Percentiles rank a stretch among this genome's conserved stretches.
These are phyloP conservation scores for Salmo trutta DNA, from an alignment of 2,797 vertebrate genomes.

Conservation along the genomic window DNA sequence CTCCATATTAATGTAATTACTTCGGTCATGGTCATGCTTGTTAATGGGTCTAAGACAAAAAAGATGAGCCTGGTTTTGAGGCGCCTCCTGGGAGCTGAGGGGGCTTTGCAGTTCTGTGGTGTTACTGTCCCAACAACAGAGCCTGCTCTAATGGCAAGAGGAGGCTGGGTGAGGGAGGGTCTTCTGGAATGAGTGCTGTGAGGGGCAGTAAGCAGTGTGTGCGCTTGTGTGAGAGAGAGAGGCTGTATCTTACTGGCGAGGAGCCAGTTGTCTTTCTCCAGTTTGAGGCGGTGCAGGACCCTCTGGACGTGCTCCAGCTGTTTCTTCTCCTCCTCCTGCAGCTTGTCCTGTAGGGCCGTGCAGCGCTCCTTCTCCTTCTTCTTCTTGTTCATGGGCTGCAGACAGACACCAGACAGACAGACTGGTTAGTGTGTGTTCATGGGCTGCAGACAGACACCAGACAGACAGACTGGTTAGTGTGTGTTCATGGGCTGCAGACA, in stretches of 20 bases:
- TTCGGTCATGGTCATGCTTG: neutral
- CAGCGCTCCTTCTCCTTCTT: slow-evolving; percentile 99
- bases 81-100: neutral
- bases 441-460: too few relatives aligned
- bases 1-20: neutral
- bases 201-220: neutral
- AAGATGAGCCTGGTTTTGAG: neutral
- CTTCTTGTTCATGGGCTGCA: slow-evolving; percentile 94
- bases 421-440: too few relatives aligned
- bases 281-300: slow-evolving; percentile 92
- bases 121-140: neutral
- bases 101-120: neutral
- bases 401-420: neutral
- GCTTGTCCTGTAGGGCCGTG: slow-evolving; percentile 97
- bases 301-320: slow-evolving; percentile 94
- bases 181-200: neutral
- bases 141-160: neutral
- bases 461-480: too few relatives aligned
- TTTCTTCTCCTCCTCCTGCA: slow-evolving; percentile 97
- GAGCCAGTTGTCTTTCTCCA: slow-evolving; percentile 99
- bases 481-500: too few relatives aligned
- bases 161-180: neutral
- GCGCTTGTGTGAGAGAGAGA: neutral
- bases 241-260: slow-evolving; percentile 85
- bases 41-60: neutral